A percentile compares a stretch with the other conserved stretches of the same genome.
Evolutionary conservation across 2,888 invertebrate species (phyloP).

Genomic region (Drosophila sordidapex): DNA sequence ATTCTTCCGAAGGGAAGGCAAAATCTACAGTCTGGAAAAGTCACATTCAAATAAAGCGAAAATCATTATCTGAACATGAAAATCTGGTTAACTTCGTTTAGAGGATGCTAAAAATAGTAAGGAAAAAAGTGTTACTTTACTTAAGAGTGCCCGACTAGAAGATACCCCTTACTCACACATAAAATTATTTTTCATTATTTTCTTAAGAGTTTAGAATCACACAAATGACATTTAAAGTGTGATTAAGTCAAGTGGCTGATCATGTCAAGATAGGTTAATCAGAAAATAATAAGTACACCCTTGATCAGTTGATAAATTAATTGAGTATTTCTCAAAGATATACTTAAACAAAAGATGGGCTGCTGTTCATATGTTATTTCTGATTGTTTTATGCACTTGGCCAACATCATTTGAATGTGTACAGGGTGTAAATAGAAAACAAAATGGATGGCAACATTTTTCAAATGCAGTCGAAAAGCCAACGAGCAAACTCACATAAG

Average conservation of each 20-base stretch:
- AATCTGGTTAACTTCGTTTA: conserved; percentile 79
- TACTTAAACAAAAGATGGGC: not conserved
- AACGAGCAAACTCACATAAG: conserved; percentile 59
- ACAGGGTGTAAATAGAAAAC: not conserved
- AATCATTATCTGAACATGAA: conserved; percentile 76
- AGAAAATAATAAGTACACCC: not conserved
- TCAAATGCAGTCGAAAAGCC: conserved; percentile 73
- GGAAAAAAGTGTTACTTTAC: not conserved
- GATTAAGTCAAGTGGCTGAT: not conserved
- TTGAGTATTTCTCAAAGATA: not conserved
- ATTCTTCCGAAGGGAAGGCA: conserved; percentile 6
- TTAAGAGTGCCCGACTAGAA: not conserved
- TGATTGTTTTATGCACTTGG: not conserved
- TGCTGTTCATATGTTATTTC: not conserved
- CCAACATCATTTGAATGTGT: not conserved
- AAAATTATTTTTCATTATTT: not conserved
- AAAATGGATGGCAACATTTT: conserved; percentile 51
- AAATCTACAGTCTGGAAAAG: conserved; percentile 30
- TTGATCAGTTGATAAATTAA: not conserved
- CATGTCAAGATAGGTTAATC: not conserved
- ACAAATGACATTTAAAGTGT: not conserved
- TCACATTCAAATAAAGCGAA: conserved; percentile 77
- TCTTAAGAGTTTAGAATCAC: accelerated
- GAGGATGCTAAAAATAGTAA: conserved; percentile 18
- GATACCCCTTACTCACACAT: not conserved